phyloP scores from a whole-genome alignment of 1,140 invertebrate species.

The Parasteatoda tepidariorum region DNA sequence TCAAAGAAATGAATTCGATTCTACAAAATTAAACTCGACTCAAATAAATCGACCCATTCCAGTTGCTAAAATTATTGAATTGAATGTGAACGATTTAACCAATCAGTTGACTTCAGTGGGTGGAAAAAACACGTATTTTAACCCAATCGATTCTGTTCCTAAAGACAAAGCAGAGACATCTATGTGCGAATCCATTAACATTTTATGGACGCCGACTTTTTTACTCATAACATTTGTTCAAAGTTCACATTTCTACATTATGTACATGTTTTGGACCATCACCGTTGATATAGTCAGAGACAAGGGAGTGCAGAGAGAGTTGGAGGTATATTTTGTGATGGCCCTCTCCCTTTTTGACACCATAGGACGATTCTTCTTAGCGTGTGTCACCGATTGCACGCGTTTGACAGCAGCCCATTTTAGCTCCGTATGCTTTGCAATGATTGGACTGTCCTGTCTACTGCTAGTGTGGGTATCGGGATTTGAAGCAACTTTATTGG shows the following conservation, averaged over 20 bases:
- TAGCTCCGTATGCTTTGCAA: not conserved
- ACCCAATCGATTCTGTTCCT: not conserved
- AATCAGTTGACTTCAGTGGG: too few species aligned
- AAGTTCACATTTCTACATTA: constrained; percentile 4
- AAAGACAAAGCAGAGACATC: not conserved
- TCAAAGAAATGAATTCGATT: too few species aligned
- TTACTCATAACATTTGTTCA: not conserved
- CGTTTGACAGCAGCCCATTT: not conserved
- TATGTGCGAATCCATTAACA: not conserved
- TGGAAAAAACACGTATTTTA: too few species aligned
- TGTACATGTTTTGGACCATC: constrained; percentile 3
- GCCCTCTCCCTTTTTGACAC: not conserved
- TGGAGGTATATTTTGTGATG: constrained; percentile 11
- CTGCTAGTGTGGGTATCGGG: not conserved
- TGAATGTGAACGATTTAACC: too few species aligned
- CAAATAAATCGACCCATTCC: too few species aligned
- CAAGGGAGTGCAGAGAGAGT: not conserved
- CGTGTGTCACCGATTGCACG: not conserved
- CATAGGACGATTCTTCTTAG: not conserved
- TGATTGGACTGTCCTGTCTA: not conserved
- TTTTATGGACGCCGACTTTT: not conserved
- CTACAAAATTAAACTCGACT: too few species aligned
- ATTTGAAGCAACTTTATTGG: not conserved
- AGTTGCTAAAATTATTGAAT: too few species aligned
- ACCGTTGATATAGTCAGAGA: constrained; percentile 2